phyloP scores from a whole-genome alignment of 1,140 invertebrate species.

The Danaus plexippus region DNA sequence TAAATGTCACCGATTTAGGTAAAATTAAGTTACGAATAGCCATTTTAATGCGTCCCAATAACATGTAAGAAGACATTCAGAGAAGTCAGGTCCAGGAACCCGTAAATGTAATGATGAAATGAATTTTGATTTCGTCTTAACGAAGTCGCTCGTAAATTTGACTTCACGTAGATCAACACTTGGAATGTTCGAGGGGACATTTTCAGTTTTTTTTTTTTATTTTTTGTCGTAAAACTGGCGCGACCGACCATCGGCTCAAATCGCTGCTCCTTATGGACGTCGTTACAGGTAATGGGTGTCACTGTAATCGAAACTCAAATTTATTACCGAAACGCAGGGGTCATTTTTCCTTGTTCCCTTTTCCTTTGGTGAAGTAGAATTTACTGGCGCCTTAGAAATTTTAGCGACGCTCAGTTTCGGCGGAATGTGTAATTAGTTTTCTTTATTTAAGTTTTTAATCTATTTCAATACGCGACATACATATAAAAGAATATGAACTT shows the following conservation, averaged over 20 bases:
- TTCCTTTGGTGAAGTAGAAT: constrained; percentile 7
- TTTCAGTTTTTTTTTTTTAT: constrained; percentile 18
- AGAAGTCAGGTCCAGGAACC: not conserved
- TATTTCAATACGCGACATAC: too few species aligned
- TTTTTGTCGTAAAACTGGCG: constrained; percentile 25
- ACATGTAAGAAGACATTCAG: too few species aligned
- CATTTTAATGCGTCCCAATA: not conserved
- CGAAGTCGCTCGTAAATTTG: too few species aligned
- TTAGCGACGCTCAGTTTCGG: constrained; percentile 16
- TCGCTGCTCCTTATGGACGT: constrained; percentile 27
- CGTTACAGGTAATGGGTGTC: constrained; percentile 32
- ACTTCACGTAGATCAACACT: too few species aligned
- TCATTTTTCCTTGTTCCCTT: constrained; percentile 13
- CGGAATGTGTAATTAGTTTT: constrained; percentile 20
- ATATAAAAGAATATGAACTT: too few species aligned
- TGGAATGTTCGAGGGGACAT: too few species aligned
- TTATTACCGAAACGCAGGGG: constrained; percentile 13
- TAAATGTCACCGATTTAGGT: constrained; percentile 3
- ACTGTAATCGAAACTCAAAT: constrained; percentile 18
- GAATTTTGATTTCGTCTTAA: too few species aligned
- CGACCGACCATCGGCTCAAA: constrained; percentile 36
- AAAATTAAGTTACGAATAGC: not conserved
- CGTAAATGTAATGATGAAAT: constrained; percentile 6
- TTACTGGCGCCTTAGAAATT: constrained; percentile 17
- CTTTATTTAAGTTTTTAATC: constrained; percentile 11